Evolutionary conservation across 2,888 invertebrate genomes (phyloP), one percentile per base, ranked within the genome.

Genomic region (Drosophila mettleri): DNA sequence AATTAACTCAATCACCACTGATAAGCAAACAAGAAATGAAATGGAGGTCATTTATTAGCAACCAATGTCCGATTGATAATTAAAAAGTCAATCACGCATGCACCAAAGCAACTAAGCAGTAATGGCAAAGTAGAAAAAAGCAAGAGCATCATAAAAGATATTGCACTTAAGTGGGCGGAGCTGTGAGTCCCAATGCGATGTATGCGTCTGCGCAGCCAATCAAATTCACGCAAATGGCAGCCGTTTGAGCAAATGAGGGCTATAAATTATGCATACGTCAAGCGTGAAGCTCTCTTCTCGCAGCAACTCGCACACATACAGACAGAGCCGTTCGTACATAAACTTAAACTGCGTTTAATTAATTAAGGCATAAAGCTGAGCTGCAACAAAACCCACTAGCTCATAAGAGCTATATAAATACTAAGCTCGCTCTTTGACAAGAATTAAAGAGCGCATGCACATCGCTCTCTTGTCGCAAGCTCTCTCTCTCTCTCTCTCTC

Each of bases 1-100:
- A 85, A 79, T 82, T 85, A 88, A 88, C 69, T 84, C 80, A 84
- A 84, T 86, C 87, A 86, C 67, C 39, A 62, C 88, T 88, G 83
- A 84, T 84, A 86, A 84, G 84, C 86, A 58, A 58, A n/a, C 27
- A 6, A 6, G 16, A 6, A 5, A 27, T 57, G 55, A 62, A 71
- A 62, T 67, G 78, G 73, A 57, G 29, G 58, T 39, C 38, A 18
- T 48, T 51, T 51, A 24, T 18, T 5, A n/a, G 27, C 53, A 10
- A 41, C 63, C 36, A n/a, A 18, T 67, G 41, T 14, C 22, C 33
- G 27, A 18, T 33, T 24, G 9, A 29, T 36, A 85, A 82, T 77
- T 77, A 77, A 77, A 88, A 83, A 83, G 69, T 68, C 86, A 86
- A 74, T 69, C 83, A 86, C 88, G 80, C 65, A 48, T 8, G 31